These are phyloP conservation scores for Phaonia tiefii DNA, from an alignment of 2,888 invertebrate species.

Conservation along the genomic window DNA sequence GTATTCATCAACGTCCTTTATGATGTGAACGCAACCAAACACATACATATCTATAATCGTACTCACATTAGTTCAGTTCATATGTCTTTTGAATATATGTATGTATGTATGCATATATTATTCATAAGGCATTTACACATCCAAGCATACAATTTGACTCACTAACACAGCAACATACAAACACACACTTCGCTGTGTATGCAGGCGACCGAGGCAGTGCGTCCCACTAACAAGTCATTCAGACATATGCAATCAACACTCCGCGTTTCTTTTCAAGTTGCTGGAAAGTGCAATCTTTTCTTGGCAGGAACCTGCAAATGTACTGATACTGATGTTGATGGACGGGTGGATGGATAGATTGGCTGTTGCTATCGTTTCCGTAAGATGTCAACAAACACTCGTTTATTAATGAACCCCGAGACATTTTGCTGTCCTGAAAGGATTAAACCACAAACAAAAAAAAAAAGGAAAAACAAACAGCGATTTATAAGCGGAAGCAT, in stretches of 20 bases:
- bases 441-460: too few relatives aligned
- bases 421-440: too few relatives aligned
- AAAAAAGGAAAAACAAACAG: too few relatives aligned
- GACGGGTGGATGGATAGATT: too few relatives aligned
- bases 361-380: neutral
- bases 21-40: neutral
- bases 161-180: conserved; percentile 13
- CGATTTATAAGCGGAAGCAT: too few relatives aligned
- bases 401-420: too few relatives aligned
- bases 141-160: conserved; percentile 6
- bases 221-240: neutral
- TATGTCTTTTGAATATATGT: neutral
- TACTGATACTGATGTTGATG: neutral
- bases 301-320: conserved; percentile 8
- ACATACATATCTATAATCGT: too few relatives aligned
- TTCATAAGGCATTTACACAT: conserved; percentile 9
- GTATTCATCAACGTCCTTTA: conserved; percentile 20
- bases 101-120: neutral
- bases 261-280: neutral
- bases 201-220: neutral
- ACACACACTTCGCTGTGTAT: conserved; percentile 4
- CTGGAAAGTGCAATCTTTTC: neutral
- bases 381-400: too few relatives aligned
- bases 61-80: too few relatives aligned
- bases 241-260: conserved; percentile 22